Percentiles rank a stretch among this genome's conserved stretches.
These are phyloP conservation scores for Himantopus leucocephalus DNA, from an alignment of 2,113 vertebrate species.

Conservation along the genomic window DNA sequence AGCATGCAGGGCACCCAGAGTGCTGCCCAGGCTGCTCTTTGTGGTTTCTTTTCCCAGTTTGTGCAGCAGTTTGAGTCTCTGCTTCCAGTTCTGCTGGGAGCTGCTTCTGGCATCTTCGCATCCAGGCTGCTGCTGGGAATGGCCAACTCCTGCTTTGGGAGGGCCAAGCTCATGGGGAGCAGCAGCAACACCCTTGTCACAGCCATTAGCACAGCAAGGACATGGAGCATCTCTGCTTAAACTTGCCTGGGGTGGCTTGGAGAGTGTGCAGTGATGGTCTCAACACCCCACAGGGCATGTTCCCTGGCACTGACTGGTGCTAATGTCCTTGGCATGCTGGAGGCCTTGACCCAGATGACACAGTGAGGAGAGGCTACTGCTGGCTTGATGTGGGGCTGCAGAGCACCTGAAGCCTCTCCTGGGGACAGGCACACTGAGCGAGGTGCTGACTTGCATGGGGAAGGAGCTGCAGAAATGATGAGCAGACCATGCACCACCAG, in stretches of 20 bases:
- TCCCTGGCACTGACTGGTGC: background rate
- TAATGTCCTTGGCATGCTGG: background rate
- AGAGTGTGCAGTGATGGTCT: background rate
- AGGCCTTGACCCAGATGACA: background rate
- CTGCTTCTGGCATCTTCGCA: background rate
- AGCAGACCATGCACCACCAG: background rate
- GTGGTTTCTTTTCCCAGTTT: background rate
- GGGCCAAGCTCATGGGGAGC: background rate
- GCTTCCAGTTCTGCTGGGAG: background rate
- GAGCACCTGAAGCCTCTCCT: background rate
- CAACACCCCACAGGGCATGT: background rate
- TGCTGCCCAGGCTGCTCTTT: rapidly evolving
- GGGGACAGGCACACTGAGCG: background rate
- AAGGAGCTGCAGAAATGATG: background rate
- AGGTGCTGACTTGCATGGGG: background rate
- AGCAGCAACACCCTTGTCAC: background rate
- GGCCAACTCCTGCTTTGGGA: background rate
- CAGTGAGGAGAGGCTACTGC: background rate
- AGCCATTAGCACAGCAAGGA: background rate
- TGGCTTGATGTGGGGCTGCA: background rate
- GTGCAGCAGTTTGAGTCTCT: background rate
- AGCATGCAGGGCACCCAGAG: background rate
- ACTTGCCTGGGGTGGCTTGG: background rate
- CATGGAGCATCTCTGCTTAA: background rate
- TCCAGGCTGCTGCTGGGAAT: background rate